Conservation (phyloP, 2,888 invertebrate genomes). For the Dasysyrphus albostriatus region DNA sequence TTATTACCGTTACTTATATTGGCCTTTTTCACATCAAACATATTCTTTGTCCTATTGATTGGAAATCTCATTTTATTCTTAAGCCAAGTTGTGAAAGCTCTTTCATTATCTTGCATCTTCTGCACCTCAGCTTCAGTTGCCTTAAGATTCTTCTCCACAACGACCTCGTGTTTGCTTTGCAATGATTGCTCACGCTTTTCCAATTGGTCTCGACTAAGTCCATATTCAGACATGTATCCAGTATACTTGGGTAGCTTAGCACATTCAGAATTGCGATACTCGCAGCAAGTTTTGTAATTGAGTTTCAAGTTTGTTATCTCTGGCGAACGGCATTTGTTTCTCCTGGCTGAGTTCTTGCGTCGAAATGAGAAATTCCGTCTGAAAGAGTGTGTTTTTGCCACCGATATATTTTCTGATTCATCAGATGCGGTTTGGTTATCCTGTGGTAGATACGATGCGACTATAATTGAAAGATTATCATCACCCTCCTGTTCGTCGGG, state of each 20-base stretch:
- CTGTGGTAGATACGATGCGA: slow-evolving; percentile 81
- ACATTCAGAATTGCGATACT: slow-evolving; percentile 82
- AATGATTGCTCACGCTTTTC: slow-evolving; percentile 83
- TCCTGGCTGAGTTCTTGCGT: slow-evolving; percentile 73
- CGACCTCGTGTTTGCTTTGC: slow-evolving; percentile 80
- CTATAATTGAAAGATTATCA: slow-evolving; percentile 82
- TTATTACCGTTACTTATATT: slow-evolving; percentile 73
- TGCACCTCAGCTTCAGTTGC: slow-evolving; percentile 83
- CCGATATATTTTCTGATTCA: slow-evolving; percentile 17
- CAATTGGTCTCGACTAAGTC: slow-evolving; percentile 84
- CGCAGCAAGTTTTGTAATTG: slow-evolving; percentile 83
- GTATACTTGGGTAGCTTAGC: slow-evolving; percentile 84
- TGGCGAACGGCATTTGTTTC: slow-evolving; percentile 52
- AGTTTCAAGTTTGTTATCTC: slow-evolving; percentile 78
- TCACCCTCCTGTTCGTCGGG: slow-evolving; percentile 78
- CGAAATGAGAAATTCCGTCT: slow-evolving; percentile 80
- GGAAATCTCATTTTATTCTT: slow-evolving; percentile 84
- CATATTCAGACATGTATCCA: slow-evolving; percentile 85
- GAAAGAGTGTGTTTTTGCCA: slow-evolving; percentile 70
- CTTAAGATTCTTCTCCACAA: slow-evolving; percentile 80
- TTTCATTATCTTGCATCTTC: slow-evolving; percentile 85
- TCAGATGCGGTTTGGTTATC: slow-evolving; percentile 45
- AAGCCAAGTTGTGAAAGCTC: slow-evolving; percentile 85
- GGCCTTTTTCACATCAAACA: slow-evolving; percentile 81
- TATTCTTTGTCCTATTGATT: slow-evolving; percentile 82